Base-by-base conservation (phyloP, 1,140 invertebrate genomes). In the Caenorhabditis latens region DNA sequence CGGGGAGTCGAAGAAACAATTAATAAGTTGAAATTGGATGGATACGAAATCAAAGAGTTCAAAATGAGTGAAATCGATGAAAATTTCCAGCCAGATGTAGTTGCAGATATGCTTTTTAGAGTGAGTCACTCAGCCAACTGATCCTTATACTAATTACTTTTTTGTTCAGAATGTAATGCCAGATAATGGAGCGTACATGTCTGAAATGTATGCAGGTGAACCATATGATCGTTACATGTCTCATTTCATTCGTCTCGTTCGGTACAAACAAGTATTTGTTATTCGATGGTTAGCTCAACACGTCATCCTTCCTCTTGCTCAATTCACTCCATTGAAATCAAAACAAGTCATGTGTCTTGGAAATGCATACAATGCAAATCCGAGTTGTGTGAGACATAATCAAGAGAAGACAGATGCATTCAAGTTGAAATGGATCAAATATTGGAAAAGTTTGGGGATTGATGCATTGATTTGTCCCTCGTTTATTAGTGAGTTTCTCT, bases 381-480 rank as follows among this genome's bases (percentile, higher is more conserved):
- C 61, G 9, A 32, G 61, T 24, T 63, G 61, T 63, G 61, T 63
- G 24, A 21, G 61, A 32, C 61, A 63, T 8, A 63, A 63, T 63
- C 61, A 63, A 63, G 61, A 63, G 61, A 63, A 63, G 32, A 63
- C 61, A 7, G 61, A 63, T 40, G 61, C 61, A 32, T 63, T 63
- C 61, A 63, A 63, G 24, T 90, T 83, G 6, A 83, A 91, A 89
- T 91, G 91, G 67, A 85, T 85, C 21, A 83, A 90, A 21, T 85
- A 75, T 50, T 92, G 90, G 91, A 84, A 87, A 42, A 89, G 85
- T 24, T 16, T 85, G 14, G 67, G 89, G 24, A 48, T 91, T 8
- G 91, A 91, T 86, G 91, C 90, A 16, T 53, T 91, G 0, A 89
- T 91, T 57, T 91, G 90, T 65, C 91, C 91, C n/a, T 67, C 91